These are phyloP conservation scores for Epistrophe eligans DNA, from an alignment of 2,888 invertebrate species.

Conservation along the genomic window DNA sequence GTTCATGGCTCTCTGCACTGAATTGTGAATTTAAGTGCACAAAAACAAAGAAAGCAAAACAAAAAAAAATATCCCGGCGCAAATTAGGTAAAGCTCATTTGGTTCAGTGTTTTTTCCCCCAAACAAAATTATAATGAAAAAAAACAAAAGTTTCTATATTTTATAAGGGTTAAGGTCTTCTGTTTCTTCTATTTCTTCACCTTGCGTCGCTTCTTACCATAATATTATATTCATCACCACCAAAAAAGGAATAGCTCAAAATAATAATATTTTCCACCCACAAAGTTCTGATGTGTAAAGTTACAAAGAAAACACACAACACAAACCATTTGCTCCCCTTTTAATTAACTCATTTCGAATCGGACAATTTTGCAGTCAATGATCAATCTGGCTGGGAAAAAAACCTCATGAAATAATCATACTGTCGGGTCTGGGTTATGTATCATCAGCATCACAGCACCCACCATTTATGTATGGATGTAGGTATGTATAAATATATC, in stretches of 20 bases:
- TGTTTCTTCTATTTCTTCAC: not conserved
- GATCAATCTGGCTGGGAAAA: constrained; percentile 66
- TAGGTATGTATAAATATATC: not conserved
- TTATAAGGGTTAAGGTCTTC: constrained; percentile 61
- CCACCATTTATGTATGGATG: not conserved
- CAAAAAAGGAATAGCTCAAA: constrained; percentile 23
- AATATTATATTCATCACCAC: not conserved
- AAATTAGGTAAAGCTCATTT: constrained; percentile 74
- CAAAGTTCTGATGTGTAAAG: constrained; percentile 38
- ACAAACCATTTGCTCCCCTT: constrained; percentile 22
- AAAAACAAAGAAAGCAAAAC: constrained; percentile 17
- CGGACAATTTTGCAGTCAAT: constrained; percentile 57
- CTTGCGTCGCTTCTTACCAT: not conserved
- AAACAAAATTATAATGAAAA: constrained; percentile 20
- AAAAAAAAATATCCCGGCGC: constrained; percentile 19
- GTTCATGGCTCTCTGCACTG: constrained; percentile 63
- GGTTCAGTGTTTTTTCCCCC: constrained; percentile 39
- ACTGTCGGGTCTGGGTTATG: constrained; percentile 52
- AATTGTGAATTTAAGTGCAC: constrained; percentile 45
- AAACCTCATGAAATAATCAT: constrained; percentile 71
- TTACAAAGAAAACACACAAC: constrained; percentile 29
- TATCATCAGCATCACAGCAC: constrained; percentile 12
- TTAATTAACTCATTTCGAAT: constrained; percentile 72
- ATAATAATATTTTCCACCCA: constrained; percentile 44
- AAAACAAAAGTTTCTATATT: constrained; percentile 17